Evolutionary conservation across 2,113 vertebrate genomes (phyloP).

Genomic region (Pampusana beccarii): DNA sequence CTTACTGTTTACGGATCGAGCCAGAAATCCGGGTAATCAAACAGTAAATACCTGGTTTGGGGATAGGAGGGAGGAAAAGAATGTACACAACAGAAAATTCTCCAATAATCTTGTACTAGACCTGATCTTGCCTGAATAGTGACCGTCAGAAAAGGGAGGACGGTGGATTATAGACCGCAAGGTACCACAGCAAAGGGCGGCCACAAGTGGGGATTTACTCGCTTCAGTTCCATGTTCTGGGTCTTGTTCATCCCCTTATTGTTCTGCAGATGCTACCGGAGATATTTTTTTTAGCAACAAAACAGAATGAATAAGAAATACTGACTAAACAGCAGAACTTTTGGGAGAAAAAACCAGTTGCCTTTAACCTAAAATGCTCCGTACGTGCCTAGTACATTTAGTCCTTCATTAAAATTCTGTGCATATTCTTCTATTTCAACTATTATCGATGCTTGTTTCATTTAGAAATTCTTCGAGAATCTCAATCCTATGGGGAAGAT

Average conservation of each 20-base stretch:
- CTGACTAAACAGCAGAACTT: no score
- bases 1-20: slow-evolving; percentile 92
- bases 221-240: background rate
- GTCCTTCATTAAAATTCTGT: background rate
- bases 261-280: background rate
- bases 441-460: background rate
- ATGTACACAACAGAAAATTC: background rate
- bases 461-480: slow-evolving; percentile 96
- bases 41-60: background rate
- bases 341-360: no score
- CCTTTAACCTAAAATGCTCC: no score
- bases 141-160: background rate
- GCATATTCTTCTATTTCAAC: fast-evolving
- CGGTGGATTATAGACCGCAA: background rate
- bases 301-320: background rate
- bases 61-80: background rate
- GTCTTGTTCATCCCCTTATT: background rate
- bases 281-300: no score
- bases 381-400: no score
- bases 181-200: background rate
- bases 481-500: slow-evolving; percentile 93
- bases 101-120: background rate
- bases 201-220: background rate
- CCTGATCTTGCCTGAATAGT: background rate
- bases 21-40: slow-evolving; percentile 87